Conservation (phyloP, 2,888 invertebrate genomes). For the Ferdinandea cuprea region DNA sequence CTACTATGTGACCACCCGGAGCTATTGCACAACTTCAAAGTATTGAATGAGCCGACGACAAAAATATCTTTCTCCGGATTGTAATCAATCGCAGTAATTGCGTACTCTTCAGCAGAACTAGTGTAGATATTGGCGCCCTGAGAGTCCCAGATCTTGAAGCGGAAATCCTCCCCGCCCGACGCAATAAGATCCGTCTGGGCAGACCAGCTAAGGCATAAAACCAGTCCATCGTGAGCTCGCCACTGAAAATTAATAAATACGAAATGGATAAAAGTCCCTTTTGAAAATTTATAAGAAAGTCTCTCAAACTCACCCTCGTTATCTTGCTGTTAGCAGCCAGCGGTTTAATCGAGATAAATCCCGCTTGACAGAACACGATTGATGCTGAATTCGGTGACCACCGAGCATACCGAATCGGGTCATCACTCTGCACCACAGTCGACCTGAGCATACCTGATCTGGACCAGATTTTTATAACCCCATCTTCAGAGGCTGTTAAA, state of each 20-base stretch:
- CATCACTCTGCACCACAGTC: slow-evolving; percentile 91
- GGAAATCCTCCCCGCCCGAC: slow-evolving; percentile 98
- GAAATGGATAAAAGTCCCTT: too few species aligned
- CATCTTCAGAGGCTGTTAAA: slow-evolving; percentile 98
- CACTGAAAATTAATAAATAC: slow-evolving; percentile 87
- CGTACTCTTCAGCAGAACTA: slow-evolving; percentile 93
- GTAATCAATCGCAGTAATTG: slow-evolving; percentile 96
- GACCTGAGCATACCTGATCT: slow-evolving; percentile 96
- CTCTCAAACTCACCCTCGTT: slow-evolving; percentile 84
- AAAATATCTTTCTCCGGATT: slow-evolving; percentile 95
- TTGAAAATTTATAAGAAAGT: background rate
- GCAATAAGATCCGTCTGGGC: slow-evolving; percentile 94
- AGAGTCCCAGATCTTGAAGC: slow-evolving; percentile 93
- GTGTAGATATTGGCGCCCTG: slow-evolving; percentile 94
- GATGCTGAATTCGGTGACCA: slow-evolving; percentile 91
- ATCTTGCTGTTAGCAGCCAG: slow-evolving; percentile 90
- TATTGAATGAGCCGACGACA: slow-evolving; percentile 96
- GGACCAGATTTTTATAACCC: slow-evolving; percentile 98
- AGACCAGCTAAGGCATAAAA: slow-evolving; percentile 97
- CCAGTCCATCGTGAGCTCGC: slow-evolving; percentile 97
- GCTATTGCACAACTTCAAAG: slow-evolving; percentile 95
- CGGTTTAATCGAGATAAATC: slow-evolving; percentile 87
- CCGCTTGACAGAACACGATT: slow-evolving; percentile 88
- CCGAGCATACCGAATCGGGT: slow-evolving; percentile 92
- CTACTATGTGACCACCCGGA: slow-evolving; percentile 94